Conservation (phyloP, 2,797 vertebrate genomes). For the Pipistrellus nathusii region DNA sequence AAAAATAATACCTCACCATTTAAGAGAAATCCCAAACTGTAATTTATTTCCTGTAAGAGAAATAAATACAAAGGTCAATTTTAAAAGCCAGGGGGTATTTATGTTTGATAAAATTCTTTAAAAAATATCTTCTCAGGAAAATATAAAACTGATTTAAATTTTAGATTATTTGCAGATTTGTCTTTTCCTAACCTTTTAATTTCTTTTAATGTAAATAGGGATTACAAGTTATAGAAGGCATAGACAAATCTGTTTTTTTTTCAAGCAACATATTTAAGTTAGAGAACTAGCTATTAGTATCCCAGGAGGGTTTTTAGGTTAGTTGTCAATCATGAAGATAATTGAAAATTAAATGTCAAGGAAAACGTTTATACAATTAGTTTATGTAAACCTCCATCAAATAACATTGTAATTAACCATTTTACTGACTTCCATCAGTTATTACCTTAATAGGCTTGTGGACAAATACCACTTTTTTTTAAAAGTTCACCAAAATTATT, state of each 20-base stretch:
- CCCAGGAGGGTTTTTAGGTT: neutral
- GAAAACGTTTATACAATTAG: neutral
- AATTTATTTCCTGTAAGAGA: neutral
- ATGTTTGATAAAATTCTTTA: neutral
- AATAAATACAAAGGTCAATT: neutral
- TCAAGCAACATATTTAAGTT: constrained; percentile 34
- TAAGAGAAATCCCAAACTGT: neutral
- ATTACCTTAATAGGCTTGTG: neutral
- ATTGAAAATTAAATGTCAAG: constrained; percentile 45
- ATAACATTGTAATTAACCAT: constrained; percentile 32
- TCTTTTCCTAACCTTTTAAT: neutral
- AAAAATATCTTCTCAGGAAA: neutral
- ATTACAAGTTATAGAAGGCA: neutral
- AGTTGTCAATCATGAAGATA: neutral
- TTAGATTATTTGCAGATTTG: neutral
- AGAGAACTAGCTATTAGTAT: neutral
- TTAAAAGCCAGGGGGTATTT: neutral
- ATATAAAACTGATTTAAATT: neutral
- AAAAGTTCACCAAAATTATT: neutral
- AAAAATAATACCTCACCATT: neutral
- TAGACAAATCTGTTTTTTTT: neutral
- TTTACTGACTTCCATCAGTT: constrained; percentile 29
- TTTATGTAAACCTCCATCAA: constrained; percentile 19
- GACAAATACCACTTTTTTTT: neutral
- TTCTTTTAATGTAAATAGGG: neutral